phyloP scores from a whole-genome alignment of 2,888 invertebrate genomes.

The Thymelicus acteon region DNA sequence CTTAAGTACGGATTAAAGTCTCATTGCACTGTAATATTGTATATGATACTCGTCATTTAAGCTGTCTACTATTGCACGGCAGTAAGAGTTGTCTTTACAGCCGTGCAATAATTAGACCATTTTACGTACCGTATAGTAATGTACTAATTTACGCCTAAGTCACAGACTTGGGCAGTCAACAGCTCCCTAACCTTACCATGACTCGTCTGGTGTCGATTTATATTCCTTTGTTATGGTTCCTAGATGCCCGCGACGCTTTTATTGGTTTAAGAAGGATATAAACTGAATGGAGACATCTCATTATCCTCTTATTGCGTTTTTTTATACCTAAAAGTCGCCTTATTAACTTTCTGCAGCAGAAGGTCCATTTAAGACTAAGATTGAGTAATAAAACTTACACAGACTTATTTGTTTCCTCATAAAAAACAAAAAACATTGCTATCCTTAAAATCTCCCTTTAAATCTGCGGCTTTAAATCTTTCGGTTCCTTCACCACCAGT shows the following conservation, averaged over 20 bases:
- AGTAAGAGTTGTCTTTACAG: too few relatives aligned
- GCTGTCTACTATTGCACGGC: too few relatives aligned
- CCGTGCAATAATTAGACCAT: too few relatives aligned
- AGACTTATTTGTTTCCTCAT: too few relatives aligned
- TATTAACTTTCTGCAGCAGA: neutral
- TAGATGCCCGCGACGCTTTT: conserved; percentile 8
- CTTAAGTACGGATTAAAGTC: too few relatives aligned
- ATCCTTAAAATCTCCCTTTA: too few relatives aligned
- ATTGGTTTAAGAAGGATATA: conserved; percentile 17
- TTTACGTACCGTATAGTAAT: too few relatives aligned
- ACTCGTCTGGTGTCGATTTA: conserved; percentile 28
- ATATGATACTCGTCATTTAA: too few relatives aligned
- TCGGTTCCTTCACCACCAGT: too few relatives aligned
- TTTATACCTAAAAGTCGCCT: neutral
- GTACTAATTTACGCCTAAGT: neutral
- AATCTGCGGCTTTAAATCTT: too few relatives aligned
- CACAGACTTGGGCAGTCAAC: neutral
- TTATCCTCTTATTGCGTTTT: conserved; percentile 1
- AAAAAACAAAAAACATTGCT: too few relatives aligned
- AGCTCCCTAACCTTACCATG: neutral
- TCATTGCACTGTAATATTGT: too few relatives aligned
- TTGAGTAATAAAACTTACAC: neutral
- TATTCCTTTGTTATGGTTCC: conserved; percentile 29
- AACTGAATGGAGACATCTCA: neutral
- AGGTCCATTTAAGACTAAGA: neutral